phyloP scores from a whole-genome alignment of 1,140 invertebrate genomes.

The Vollenhovia emeryi region DNA sequence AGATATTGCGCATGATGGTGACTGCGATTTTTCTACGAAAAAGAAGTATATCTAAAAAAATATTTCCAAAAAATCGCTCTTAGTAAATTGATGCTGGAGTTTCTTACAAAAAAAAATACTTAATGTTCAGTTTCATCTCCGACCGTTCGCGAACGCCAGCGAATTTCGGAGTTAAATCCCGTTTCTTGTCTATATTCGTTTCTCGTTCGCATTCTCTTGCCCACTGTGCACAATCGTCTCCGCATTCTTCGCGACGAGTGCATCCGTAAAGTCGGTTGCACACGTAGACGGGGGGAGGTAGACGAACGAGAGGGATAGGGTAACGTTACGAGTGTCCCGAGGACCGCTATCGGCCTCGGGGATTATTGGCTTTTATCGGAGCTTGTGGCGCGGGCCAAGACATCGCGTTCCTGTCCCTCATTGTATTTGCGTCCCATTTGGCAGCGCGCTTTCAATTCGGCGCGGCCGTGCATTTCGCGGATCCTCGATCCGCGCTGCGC shows the following conservation, averaged over 20 bases:
- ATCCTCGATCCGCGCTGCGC: constrained; percentile 62
- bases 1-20: neutral
- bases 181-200: neutral
- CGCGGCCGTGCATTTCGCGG: constrained; percentile 66
- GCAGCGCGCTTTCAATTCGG: constrained; percentile 77
- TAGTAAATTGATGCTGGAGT: neutral
- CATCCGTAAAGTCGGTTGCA: neutral
- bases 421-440: constrained; percentile 80
- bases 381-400: constrained; percentile 73
- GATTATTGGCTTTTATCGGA: constrained; percentile 81
- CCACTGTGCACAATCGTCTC: neutral
- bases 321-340: neutral
- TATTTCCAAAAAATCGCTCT: neutral
- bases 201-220: neutral
- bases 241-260: neutral
- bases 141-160: neutral
- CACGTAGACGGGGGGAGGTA: neutral
- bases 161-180: neutral
- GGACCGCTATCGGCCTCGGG: constrained; percentile 71
- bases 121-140: neutral
- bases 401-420: constrained; percentile 65
- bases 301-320: neutral
- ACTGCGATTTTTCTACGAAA: neutral
- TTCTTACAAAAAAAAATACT: neutral
- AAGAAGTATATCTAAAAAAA: neutral